Base-by-base conservation (phyloP, 2,888 invertebrate species). In the Amphipyra tragopoginis region DNA sequence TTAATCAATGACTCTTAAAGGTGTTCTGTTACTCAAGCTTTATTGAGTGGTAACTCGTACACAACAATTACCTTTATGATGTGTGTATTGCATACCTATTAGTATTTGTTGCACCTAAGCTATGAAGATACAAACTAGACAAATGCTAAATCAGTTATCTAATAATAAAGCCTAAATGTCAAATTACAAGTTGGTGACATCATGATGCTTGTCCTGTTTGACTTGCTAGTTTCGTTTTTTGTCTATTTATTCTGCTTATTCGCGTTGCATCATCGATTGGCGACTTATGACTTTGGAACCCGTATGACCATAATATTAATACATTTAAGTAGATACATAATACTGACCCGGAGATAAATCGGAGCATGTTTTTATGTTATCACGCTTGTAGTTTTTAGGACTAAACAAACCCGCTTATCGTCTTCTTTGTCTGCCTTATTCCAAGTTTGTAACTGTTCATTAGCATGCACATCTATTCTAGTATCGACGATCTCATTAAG, bases 171-270 rank as follows among this genome's bases (percentile, higher is more conserved):
- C 21, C 40, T 48, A 53, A 66, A 72, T 57, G 33, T 26, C 59
- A 63, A 65, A 58, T 49, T 49, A 54, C 40, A 58, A 42, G 26
- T 72, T 50, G 54, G 65, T 79, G 73, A 78, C 67, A 79, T 73
- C 72, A 73, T 75, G 55, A 47, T 54, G 60, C 38, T 55, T 62
- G 77, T 67, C 65, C 62, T 55, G 42, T 69, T 75, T 67, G 56
- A 71, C 75, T 76, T 67, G 48, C 53, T 50, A 34, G 54, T 65
- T 70, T 65, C 43, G 48, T 68, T 73, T 77, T 70, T 59, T 39
- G 42, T 47, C 55, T 26, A 55, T 49, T 54, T 53, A 42, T 67
- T 48, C 50, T 39, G 36, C 4, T 36, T 29, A 40, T 29, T 29
- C 29, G 29, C 29, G 29, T 72, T 66, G 43, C 55, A 55, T 79